Evolutionary conservation across 2,113 vertebrate species (phyloP).

Genomic region (Thunnus thynnus): DNA sequence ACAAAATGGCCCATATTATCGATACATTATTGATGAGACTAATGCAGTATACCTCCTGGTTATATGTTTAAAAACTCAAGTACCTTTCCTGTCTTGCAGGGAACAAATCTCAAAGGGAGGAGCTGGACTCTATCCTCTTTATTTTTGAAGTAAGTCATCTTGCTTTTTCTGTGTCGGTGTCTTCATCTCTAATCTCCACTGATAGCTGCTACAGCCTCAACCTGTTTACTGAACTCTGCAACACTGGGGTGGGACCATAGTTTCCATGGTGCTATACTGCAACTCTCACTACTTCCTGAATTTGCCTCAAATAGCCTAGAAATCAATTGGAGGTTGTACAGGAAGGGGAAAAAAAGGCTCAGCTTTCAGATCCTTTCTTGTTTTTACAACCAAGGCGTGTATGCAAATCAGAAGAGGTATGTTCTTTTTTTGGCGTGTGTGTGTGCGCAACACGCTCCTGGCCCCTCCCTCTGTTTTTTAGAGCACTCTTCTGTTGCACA

Average conservation of each 20-base stretch:
- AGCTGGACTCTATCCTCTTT: conserved; percentile 99
- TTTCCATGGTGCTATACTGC: conserved; percentile 53
- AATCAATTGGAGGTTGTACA: conserved; percentile 25
- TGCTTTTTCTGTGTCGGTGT: conserved; percentile 28
- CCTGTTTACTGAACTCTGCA: conserved; percentile 57
- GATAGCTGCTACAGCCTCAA: conserved; percentile 17
- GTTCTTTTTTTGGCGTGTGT: not conserved
- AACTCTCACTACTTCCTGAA: conserved; percentile 39
- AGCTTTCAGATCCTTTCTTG: not conserved
- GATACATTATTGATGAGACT: conserved; percentile 57
- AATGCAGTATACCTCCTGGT: conserved; percentile 30
- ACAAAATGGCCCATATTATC: conserved; percentile 26
- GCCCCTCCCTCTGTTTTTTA: conserved; percentile 50
- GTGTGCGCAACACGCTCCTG: conserved; percentile 21
- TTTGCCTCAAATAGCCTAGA: conserved; percentile 32
- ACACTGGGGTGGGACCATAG: conserved; percentile 29
- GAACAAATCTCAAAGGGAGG: conserved; percentile 99
- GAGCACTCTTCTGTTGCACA: conserved; percentile 43
- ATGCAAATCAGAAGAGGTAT: conserved; percentile 47
- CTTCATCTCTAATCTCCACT: conserved; percentile 34
- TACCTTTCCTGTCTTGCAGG: conserved; percentile 85
- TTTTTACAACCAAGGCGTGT: conserved; percentile 19
- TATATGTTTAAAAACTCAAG: conserved; percentile 46
- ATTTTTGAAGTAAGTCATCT: conserved; percentile 96
- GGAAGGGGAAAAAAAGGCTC: not conserved